Evolutionary conservation across 2,113 vertebrate genomes (phyloP).

Genomic region (Nibea albiflora): DNA sequence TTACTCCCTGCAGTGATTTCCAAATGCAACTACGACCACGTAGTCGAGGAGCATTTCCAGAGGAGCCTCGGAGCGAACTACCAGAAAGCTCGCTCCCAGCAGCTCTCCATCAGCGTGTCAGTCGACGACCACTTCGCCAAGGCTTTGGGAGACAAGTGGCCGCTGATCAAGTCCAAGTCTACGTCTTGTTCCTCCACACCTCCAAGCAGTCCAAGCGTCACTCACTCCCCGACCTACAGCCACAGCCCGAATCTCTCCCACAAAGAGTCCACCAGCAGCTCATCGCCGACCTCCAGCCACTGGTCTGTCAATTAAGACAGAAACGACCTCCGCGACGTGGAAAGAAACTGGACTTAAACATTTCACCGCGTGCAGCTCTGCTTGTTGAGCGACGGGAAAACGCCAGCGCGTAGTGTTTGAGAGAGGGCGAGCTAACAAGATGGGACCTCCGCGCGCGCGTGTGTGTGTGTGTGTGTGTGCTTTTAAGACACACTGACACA

Average conservation of each 20-base stretch:
- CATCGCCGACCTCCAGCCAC: slow-evolving; percentile 63
- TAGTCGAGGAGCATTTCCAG: slow-evolving; percentile 87
- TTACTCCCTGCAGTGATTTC: slow-evolving; percentile 66
- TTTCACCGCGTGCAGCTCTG: slow-evolving; percentile 59
- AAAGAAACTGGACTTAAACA: slow-evolving; percentile 61
- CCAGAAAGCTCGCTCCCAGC: slow-evolving; percentile 71
- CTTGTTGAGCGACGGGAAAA: slow-evolving; percentile 42
- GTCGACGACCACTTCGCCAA: slow-evolving; percentile 89
- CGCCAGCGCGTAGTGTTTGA: slow-evolving; percentile 9
- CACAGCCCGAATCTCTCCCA: slow-evolving; percentile 68
- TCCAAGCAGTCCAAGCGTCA: slow-evolving; percentile 79
- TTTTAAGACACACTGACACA: slow-evolving; percentile 32
- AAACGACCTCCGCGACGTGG: not conserved
- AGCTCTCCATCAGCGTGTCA: slow-evolving; percentile 84
- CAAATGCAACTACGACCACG: slow-evolving; percentile 78
- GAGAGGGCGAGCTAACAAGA: slow-evolving; percentile 47
- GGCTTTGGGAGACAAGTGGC: slow-evolving; percentile 87
- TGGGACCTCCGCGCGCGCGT: slow-evolving; percentile 31
- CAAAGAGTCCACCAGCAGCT: slow-evolving; percentile 71
- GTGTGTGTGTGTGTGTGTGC: not conserved
- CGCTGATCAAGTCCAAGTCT: slow-evolving; percentile 82
- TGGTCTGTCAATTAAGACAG: slow-evolving; percentile 77
- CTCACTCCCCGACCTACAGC: slow-evolving; percentile 76
- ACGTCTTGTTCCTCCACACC: slow-evolving; percentile 82
- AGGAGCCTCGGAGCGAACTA: slow-evolving; percentile 84